phyloP scores from a whole-genome alignment of 1,140 invertebrate species.

The Calliopsis andreniformis region DNA sequence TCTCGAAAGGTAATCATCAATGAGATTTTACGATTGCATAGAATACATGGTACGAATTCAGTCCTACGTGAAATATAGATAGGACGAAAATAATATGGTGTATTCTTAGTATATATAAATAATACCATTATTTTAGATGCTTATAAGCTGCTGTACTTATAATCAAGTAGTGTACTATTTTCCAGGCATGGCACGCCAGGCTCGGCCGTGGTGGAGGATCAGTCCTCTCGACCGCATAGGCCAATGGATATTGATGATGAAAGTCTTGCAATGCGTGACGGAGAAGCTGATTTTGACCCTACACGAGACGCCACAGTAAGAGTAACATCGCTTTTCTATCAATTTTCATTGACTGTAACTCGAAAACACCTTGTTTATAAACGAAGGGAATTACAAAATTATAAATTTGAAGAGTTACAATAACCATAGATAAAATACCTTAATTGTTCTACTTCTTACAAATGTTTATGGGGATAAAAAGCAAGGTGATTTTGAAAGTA shows the following conservation, averaged over 20 bases:
- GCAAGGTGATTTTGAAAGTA: background rate
- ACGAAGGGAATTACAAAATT: too few relatives aligned
- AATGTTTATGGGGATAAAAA: background rate
- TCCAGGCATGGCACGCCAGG: conserved; percentile 77
- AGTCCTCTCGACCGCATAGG: conserved; percentile 75
- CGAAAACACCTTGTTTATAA: background rate
- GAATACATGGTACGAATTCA: background rate
- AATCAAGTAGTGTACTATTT: conserved; percentile 80
- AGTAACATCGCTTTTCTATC: conserved; percentile 64
- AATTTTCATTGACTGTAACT: conserved; percentile 4
- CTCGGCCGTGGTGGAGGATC: conserved; percentile 77
- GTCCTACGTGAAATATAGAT: background rate
- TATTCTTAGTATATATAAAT: too few relatives aligned
- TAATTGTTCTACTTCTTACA: background rate
- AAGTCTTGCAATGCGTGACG: conserved; percentile 75
- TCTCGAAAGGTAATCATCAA: conserved; percentile 82
- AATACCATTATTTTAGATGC: conserved; percentile 21
- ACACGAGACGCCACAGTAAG: conserved; percentile 79
- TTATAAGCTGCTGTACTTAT: conserved; percentile 73
- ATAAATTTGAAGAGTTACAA: too few relatives aligned
- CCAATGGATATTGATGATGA: conserved; percentile 81
- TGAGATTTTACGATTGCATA: conserved; percentile 22
- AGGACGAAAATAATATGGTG: conserved; percentile 30
- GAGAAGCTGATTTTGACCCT: conserved; percentile 77
- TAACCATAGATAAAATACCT: background rate